Evolutionary conservation across 2,113 vertebrate species (phyloP), one percentile per base, ranked within the genome.

Genomic region (Lamprotornis superbus): DNA sequence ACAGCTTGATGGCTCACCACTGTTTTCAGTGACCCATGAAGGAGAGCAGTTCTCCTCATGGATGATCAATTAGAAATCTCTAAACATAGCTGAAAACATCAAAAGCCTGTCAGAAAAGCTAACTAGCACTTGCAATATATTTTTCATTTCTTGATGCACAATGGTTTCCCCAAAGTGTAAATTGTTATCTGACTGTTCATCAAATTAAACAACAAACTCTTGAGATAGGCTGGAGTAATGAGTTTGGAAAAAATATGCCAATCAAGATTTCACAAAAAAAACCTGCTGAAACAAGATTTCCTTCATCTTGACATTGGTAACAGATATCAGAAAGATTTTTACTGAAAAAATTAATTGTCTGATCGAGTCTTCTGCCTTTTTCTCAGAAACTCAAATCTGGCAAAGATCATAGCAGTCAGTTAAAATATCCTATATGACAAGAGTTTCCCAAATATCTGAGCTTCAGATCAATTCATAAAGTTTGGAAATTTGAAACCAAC

Each of bases 1-100:
- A 50, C 50, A 86, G 50, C 67, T 56, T 57, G 78, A 90, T 65
- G 40, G 57, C 83, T 92, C 68, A 59, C 40, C 9, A 30, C 73
- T 87, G 49, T 59, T 95, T 78, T 52, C 92, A 93, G 39, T 83
- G 82, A 93, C 63, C 85, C 44, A 3, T 87, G 85, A 96, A 96
- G 91, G 92, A 92, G 73, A 87, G 53, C 71, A 69, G 40, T 75
- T 79, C 39, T 79, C 19, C 44, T 90, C 76, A 40, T 20, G 67
- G 46, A 31, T 1, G 3, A 87, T 91, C 73, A 87, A 80, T 87
- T 21, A 87, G 61, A 74, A 80, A 85, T 76, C 64, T 80, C 79
- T 90, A 52, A 89, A 92, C 40, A 63, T 18, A 84, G 67, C 60
- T 76, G 78, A 90, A 78, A 79, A 79, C 20, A 55, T 76, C 63